Base-by-base conservation (phyloP, 2,113 vertebrate species). In the Ciconia boyciana region DNA sequence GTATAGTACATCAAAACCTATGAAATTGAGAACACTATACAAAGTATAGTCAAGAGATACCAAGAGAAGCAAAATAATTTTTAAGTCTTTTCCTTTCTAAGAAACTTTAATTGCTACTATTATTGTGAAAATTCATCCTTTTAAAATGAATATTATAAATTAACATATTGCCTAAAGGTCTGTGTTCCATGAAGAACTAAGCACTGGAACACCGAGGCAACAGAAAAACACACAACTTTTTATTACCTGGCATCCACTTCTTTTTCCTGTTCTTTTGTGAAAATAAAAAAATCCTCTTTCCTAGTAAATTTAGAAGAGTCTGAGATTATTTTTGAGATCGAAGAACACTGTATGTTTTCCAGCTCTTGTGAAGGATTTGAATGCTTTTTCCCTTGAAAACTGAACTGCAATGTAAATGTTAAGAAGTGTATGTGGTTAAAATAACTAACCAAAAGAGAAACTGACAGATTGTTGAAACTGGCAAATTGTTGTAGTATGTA, bases 251-350 rank as follows among this genome's bases (percentile, higher is more conserved):
- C 46, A 94, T 98, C 94, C 69, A 39, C 28, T 94, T 90, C 90
- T 70, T 97, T 94, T 91, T 96, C 87, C 57, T 57, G 89, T 39
- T 93, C 88, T 87, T 60, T 96, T 1, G 85, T 96, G 76, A 78
- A 94, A 96, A 97, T 85, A 94, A 98, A 98, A 86, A 97, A 97
- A 87, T 98, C 95, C 6, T 92, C 93, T 70, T 97, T 85, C 64
- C 62, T 75, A 80, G 21, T 49, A 55, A 81, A 68, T 91, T 91
- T 94, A 58, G 94, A 95, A 97, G 93, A 94, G 16, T 72, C 86
- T 89, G 93, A 49, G 44, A 21, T 82, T 79, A 88, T 77, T 96
- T 96, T 36, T 90, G 94, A 84, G n/a, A 15, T 7, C 18, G 93
- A 51, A 90, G 96, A 94, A 80, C 29, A 83, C 4, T 93, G 10